Evolutionary conservation across 2,888 invertebrate genomes (phyloP).

Genomic region (Bembecia ichneumoniformis): DNA sequence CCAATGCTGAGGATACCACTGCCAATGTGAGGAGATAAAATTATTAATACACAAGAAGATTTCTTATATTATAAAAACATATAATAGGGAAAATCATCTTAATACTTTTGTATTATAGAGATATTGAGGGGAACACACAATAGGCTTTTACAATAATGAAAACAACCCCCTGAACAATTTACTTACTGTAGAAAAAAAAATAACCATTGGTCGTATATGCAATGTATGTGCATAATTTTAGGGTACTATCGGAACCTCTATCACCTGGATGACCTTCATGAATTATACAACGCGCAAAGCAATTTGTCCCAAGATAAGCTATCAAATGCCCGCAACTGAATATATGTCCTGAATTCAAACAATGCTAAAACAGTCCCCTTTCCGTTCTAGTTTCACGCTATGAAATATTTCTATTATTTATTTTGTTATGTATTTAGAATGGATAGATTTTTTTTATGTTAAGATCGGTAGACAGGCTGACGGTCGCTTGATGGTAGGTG

Average conservation of each 20-base stretch:
- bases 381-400: too few relatives aligned
- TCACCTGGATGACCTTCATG: slow-evolving; percentile 45
- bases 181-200: slow-evolving; percentile 14
- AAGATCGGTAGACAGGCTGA: too few relatives aligned
- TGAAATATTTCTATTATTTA: too few relatives aligned
- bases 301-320: slow-evolving; percentile 49
- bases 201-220: slow-evolving; percentile 5
- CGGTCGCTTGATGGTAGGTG: too few relatives aligned
- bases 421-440: too few relatives aligned
- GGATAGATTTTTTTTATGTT: too few relatives aligned
- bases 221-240: slow-evolving; percentile 39
- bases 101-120: not conserved
- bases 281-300: slow-evolving; percentile 40
- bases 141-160: slow-evolving; percentile 44
- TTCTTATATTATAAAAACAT: not conserved
- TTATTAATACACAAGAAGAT: too few relatives aligned
- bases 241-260: slow-evolving; percentile 31
- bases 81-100: not conserved
- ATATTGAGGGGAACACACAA: not conserved
- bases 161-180: slow-evolving; percentile 20
- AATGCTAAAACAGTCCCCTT: slow-evolving; percentile 3
- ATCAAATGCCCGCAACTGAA: slow-evolving; percentile 18
- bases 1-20: too few relatives aligned
- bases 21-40: too few relatives aligned
- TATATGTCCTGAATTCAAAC: slow-evolving; percentile 5